These are phyloP conservation scores for Nothobranchius kuhntae DNA, from an alignment of 2,113 vertebrate species.

Conservation along the genomic window DNA sequence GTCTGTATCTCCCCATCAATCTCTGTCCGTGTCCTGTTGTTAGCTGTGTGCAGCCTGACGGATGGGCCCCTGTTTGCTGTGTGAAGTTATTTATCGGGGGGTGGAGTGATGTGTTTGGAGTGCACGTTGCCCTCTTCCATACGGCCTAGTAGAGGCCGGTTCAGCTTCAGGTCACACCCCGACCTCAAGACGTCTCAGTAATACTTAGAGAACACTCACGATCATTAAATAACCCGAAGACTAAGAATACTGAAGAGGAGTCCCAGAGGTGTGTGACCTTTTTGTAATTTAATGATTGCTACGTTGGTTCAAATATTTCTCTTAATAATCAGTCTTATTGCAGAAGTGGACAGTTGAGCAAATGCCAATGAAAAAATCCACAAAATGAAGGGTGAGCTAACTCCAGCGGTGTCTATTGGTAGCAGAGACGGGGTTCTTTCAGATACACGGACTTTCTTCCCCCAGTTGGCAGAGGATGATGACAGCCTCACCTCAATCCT, in stretches of 20 bases:
- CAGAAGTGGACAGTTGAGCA: neutral
- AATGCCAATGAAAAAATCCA: neutral
- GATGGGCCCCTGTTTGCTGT: conserved; percentile 71
- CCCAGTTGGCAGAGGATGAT: conserved; percentile 71
- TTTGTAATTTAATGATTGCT: neutral
- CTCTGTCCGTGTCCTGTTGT: conserved; percentile 58
- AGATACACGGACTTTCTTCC: conserved; percentile 59
- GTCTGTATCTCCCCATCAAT: conserved; percentile 62
- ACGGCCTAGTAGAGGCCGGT: conserved; percentile 46
- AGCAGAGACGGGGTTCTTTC: conserved; percentile 47
- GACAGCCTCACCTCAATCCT: conserved; percentile 82
- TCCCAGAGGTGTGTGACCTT: too few relatives aligned
- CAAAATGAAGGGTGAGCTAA: conserved; percentile 34
- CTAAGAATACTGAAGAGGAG: too few relatives aligned
- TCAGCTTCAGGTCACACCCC: conserved; percentile 63
- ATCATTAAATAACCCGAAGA: conserved; percentile 22
- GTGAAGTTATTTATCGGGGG: conserved; percentile 74
- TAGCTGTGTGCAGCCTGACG: conserved; percentile 63
- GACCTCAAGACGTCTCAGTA: conserved; percentile 29
- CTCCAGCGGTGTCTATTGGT: conserved; percentile 26
- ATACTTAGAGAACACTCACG: conserved; percentile 18
- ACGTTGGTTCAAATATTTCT: neutral
- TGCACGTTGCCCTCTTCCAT: conserved; percentile 41
- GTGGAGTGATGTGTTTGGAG: conserved; percentile 46
- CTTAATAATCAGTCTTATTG: neutral